Conservation (phyloP, 37 sponge, comb jelly and placozoan species). For the Petrosia ficiformis region DNA sequence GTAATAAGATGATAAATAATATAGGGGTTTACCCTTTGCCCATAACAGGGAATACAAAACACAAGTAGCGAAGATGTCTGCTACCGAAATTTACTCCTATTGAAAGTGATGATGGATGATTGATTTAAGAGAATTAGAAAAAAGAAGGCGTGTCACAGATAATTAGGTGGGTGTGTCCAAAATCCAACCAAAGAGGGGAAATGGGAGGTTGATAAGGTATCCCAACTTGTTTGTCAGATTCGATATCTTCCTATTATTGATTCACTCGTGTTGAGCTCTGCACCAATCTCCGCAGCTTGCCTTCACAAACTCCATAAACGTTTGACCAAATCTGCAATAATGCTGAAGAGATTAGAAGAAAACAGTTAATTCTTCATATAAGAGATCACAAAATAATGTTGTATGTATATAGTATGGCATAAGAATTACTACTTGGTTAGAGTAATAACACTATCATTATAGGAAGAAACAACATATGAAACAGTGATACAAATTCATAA, state of each 20-base stretch:
- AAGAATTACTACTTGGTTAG: not conserved
- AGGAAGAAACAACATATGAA: not conserved
- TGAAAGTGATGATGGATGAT: not conserved
- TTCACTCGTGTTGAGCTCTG: constrained; percentile 58
- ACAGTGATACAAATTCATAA: not conserved
- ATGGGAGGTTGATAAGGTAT: not conserved
- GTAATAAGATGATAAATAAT: no score
- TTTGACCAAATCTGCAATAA: constrained; percentile 55
- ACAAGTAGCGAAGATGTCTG: no score
- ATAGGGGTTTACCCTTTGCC: no score
- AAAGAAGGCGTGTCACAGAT: not conserved
- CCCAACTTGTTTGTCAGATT: not conserved
- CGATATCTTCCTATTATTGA: not conserved
- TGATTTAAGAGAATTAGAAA: not conserved
- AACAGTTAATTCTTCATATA: no score
- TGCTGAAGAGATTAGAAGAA: constrained; percentile 14
- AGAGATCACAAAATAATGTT: no score
- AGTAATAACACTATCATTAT: not conserved
- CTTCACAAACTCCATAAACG: constrained; percentile 78
- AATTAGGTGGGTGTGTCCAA: not conserved
- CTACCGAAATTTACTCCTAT: not conserved
- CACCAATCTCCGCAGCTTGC: constrained; percentile 76
- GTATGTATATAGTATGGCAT: no score
- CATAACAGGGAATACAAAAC: not conserved
- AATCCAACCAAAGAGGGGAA: not conserved